Evolutionary conservation across 2,888 invertebrate genomes (phyloP), one percentile per base, ranked within the genome.

Genomic region (Timandra comae): DNA sequence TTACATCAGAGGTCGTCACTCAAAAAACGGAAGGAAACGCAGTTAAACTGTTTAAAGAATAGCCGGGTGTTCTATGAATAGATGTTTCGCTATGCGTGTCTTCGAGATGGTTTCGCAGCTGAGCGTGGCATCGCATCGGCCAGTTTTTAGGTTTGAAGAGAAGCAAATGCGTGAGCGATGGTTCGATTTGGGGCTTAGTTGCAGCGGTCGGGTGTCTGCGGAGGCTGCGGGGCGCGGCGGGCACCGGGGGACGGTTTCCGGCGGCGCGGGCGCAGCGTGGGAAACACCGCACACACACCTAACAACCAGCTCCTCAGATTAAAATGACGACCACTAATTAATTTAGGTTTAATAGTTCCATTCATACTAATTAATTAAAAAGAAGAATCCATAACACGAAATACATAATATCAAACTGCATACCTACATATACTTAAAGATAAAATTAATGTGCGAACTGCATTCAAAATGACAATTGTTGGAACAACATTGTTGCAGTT

Each of bases 291-390:
- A 73, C 75, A 72, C 69, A 75, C 78, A 75, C 78, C 75, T 77
- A 75, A 76, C 54, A 66, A 61, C 24, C 9, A 63, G 36, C 69
- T 75, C 67, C 67, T 71, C 70, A 68, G 74, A 79, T 78, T 77
- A 76, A n/a, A 75, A 77, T 67, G 78, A 74, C 75, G 71, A 66
- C 56, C 66, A 77, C 79, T 81, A 81, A 84, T 84, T 84, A 84
- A 80, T 82, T 77, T 74, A 66, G 72, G 24, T 24, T 10, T 4
- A 24, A 24, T 16, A 16, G 4, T 6, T 16, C 16, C 16, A 16
- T 16, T 16, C 16, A 16, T 16, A 16, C 6, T 16, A 16, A 16
- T 16, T 16, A 16, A 3, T 16, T 16, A 16, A 3, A 16, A 16
- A 16, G 4, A 5, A 6, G 3, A 16, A 16, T 16, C 6, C 6